Conservation (phyloP, 1,140 invertebrate genomes). For the Diorhabda elongata region DNA sequence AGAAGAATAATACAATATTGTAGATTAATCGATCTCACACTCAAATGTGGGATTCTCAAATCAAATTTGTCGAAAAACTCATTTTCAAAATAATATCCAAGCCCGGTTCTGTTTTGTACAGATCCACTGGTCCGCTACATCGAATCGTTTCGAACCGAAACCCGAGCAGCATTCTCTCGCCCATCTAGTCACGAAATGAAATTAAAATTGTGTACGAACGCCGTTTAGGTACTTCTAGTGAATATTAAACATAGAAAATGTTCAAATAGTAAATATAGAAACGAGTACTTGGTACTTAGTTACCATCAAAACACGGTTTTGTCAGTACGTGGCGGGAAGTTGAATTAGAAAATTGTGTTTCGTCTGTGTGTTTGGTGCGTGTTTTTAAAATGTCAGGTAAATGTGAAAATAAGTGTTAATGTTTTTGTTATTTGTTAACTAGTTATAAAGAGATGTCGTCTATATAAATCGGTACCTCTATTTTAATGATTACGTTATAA, state of each 20-base stretch:
- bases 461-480: no score
- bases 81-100: no score
- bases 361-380: neutral
- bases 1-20: no score
- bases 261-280: neutral
- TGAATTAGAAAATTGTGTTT: neutral
- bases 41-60: no score
- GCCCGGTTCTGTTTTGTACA: no score
- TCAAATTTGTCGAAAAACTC: no score
- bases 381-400: neutral
- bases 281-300: neutral
- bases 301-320: no score
- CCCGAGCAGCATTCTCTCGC: neutral
- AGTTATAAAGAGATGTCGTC: no score
- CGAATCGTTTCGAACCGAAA: neutral
- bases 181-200: neutral
- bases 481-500: no score
- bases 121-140: neutral
- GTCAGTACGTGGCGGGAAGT: neutral
- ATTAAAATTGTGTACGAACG: constrained; percentile 2
- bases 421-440: no score
- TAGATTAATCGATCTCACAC: no score
- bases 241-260: constrained; percentile 1
- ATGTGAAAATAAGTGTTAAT: no score
- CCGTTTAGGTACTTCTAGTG: constrained; percentile 1